These are phyloP conservation scores for Lophura nycthemera DNA, from an alignment of 2,113 vertebrate species.

Conservation along the genomic window DNA sequence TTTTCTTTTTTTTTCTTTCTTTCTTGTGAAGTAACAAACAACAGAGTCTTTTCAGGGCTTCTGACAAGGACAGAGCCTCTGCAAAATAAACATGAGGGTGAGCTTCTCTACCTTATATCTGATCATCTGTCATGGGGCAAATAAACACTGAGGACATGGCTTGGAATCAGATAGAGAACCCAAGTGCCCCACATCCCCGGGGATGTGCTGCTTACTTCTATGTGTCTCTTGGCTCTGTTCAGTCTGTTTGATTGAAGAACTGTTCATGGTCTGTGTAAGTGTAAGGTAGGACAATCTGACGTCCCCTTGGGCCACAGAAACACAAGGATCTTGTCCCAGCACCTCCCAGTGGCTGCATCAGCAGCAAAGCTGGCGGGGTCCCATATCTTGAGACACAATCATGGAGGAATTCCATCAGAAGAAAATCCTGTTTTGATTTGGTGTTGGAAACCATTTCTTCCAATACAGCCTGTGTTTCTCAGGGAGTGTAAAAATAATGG, in stretches of 20 bases:
- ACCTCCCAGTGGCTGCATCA: not conserved
- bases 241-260: not conserved
- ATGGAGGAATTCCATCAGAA: not conserved
- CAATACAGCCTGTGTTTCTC: not conserved
- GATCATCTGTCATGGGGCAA: not conserved
- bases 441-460: slow-evolving; percentile 19
- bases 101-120: not conserved
- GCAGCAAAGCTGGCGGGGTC: not conserved
- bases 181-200: not conserved
- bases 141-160: not conserved
- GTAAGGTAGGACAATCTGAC: not conserved
- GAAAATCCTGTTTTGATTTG: slow-evolving; percentile 1
- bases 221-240: not conserved
- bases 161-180: not conserved
- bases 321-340: not conserved
- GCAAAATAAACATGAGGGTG: slow-evolving; percentile 3
- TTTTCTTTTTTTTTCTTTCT: too few species aligned
- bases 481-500: not conserved
- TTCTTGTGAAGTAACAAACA: not conserved
- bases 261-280: not conserved
- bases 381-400: slow-evolving; percentile 8
- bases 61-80: slow-evolving; percentile 49
- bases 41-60: slow-evolving; percentile 7
- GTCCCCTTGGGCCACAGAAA: not conserved
- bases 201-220: not conserved